Conservation (phyloP, 1,140 invertebrate species). For the Nautilus pompilius region DNA sequence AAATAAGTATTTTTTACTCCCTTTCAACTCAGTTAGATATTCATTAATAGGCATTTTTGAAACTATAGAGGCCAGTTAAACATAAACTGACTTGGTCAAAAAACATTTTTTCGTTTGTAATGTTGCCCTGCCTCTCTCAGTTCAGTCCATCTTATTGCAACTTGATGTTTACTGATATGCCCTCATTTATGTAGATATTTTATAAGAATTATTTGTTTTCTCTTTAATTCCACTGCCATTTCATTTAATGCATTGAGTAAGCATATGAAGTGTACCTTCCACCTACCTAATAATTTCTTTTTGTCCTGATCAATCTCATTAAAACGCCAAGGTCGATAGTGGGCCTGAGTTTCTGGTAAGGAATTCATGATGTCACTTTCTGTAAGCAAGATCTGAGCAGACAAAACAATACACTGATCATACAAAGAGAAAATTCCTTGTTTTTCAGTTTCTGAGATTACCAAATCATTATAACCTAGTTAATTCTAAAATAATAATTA, state of each 20-base stretch:
- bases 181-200: no score
- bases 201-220: conserved; percentile 3
- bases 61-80: no score
- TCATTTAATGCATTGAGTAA: not conserved
- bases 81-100: no score
- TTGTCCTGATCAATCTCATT: conserved; percentile 15
- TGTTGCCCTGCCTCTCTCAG: no score
- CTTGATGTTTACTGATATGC: no score
- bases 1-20: no score
- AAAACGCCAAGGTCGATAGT: conserved; percentile 28
- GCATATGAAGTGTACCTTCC: not conserved
- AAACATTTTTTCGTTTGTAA: no score
- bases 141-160: no score
- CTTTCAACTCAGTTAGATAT: no score
- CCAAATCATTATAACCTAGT: no score
- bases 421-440: not conserved
- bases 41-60: no score
- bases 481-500: no score
- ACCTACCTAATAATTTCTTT: conserved; percentile 1
- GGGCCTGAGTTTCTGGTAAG: conserved; percentile 23
- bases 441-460: not conserved
- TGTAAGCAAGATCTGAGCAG: conserved; percentile 14
- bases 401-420: not conserved
- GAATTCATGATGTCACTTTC: conserved; percentile 22
- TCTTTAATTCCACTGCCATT: not conserved